These are phyloP conservation scores for Circaetus gallicus DNA, from an alignment of 2,113 vertebrate genomes.

Conservation along the genomic window DNA sequence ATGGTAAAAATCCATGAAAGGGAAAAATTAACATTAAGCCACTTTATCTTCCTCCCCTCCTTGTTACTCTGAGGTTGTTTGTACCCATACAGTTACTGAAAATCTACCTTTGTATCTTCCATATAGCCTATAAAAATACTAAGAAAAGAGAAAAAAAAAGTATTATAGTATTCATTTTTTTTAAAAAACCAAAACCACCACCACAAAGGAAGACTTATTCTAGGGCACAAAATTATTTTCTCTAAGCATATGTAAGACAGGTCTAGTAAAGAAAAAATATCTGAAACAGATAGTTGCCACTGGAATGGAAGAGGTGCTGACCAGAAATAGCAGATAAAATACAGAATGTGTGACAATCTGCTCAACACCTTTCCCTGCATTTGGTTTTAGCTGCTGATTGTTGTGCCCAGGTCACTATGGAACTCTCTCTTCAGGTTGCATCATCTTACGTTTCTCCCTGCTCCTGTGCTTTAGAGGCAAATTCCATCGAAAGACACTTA, in stretches of 20 bases:
- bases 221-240: not conserved
- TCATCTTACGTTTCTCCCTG: not conserved
- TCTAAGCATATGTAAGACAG: not conserved
- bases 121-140: not conserved
- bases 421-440: not conserved
- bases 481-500: not conserved
- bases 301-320: not conserved
- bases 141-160: not conserved
- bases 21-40: not conserved
- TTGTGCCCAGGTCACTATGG: not conserved
- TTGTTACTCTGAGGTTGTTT: not conserved
- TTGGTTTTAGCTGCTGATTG: not conserved
- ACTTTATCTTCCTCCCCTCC: not conserved
- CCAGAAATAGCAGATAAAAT: not conserved
- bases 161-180: not conserved
- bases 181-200: not conserved
- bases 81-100: not conserved
- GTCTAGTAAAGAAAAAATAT: not conserved
- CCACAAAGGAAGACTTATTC: not conserved
- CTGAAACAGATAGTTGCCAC: not conserved
- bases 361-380: not conserved
- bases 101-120: not conserved
- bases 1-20: not conserved
- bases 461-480: not conserved
- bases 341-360: not conserved